These are phyloP conservation scores for Chloroceryle aenea DNA, from an alignment of 2,113 vertebrate species.

Conservation along the genomic window DNA sequence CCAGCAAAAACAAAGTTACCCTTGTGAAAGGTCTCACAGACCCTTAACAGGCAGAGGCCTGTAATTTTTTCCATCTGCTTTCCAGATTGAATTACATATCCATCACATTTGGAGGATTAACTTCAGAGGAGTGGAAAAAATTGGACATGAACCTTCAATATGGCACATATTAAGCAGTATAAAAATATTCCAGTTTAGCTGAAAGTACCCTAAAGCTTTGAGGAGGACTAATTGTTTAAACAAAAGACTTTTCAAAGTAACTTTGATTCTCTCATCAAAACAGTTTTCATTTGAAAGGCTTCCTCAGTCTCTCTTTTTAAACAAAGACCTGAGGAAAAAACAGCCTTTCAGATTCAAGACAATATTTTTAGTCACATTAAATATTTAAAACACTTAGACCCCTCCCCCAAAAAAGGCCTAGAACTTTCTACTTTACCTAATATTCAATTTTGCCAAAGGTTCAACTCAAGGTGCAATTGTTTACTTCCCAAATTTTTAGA, in stretches of 20 bases:
- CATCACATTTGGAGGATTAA: background rate
- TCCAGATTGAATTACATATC: constrained; percentile 1
- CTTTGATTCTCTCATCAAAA: background rate
- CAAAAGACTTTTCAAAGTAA: background rate
- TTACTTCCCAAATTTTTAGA: background rate
- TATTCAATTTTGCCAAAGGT: background rate
- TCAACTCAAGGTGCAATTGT: background rate
- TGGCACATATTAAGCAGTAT: background rate
- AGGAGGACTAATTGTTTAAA: background rate
- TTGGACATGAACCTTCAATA: background rate
- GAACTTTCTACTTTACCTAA: background rate
- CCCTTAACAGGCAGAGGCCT: background rate
- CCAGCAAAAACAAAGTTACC: background rate
- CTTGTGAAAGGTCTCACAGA: background rate
- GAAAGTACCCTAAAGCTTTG: background rate
- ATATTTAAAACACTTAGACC: background rate
- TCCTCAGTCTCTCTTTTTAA: background rate
- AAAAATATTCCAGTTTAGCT: background rate
- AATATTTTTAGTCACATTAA: background rate
- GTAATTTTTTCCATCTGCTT: background rate
- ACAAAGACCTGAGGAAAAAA: background rate
- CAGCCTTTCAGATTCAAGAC: background rate
- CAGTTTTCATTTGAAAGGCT: background rate
- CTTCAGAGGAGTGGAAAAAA: background rate
- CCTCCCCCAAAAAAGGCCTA: background rate